These are phyloP conservation scores for Halictus quadricinctus DNA, from an alignment of 2,888 invertebrate genomes.

Conservation along the genomic window DNA sequence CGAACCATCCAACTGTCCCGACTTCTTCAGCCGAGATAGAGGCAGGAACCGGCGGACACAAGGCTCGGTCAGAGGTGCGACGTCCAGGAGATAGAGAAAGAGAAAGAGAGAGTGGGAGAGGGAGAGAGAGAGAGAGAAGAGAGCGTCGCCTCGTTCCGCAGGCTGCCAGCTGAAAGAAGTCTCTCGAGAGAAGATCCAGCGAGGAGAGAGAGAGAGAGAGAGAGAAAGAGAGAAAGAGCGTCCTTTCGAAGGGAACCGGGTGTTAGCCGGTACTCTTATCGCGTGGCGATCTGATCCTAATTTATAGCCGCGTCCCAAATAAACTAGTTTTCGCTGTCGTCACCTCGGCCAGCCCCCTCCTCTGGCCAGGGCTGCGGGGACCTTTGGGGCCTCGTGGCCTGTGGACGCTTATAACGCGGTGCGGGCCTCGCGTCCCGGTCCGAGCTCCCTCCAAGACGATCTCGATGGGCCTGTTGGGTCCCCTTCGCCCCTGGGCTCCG, in stretches of 20 bases:
- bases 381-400: constrained; percentile 60
- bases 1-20: constrained; percentile 26
- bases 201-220: constrained; percentile 29
- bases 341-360: constrained; percentile 73
- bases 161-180: constrained; percentile 47
- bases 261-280: constrained; percentile 82
- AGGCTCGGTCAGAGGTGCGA: constrained; percentile 22
- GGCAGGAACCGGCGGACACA: constrained; percentile 11
- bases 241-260: constrained; percentile 80
- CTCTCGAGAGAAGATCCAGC: constrained; percentile 4
- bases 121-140: neutral
- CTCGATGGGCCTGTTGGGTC: constrained; percentile 59
- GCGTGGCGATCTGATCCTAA: constrained; percentile 82
- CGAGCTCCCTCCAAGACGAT: constrained; percentile 63
- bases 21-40: constrained; percentile 21
- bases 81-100: constrained; percentile 4
- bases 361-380: constrained; percentile 23
- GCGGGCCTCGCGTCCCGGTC: constrained; percentile 39
- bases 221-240: constrained; percentile 59
- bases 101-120: neutral
- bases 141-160: constrained; percentile 38
- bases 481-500: constrained; percentile 29
- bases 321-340: constrained; percentile 83
- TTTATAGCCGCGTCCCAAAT: constrained; percentile 82
- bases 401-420: constrained; percentile 65